Conservation (phyloP, 2,797 vertebrate species). For the Coluber constrictor region DNA sequence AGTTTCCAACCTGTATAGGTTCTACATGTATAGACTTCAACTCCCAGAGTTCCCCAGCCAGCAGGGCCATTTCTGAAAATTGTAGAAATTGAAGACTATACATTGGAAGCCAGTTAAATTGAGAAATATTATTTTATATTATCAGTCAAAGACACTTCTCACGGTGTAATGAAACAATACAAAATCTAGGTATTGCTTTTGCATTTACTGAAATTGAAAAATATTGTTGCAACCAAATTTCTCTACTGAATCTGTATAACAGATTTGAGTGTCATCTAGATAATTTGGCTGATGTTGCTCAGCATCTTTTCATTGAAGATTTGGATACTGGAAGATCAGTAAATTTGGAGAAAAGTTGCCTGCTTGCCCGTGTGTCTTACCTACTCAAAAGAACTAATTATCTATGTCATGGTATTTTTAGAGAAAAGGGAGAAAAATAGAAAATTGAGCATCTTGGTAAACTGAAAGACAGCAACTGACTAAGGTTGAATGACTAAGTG, state of each 20-base stretch:
- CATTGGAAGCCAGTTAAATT: neutral
- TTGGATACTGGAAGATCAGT: neutral
- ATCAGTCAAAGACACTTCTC: neutral
- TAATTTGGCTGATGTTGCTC: neutral
- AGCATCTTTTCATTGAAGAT: neutral
- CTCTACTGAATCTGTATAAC: neutral
- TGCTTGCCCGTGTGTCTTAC: neutral
- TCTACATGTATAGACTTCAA: neutral
- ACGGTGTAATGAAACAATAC: neutral
- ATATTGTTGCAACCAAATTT: neutral
- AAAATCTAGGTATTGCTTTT: neutral
- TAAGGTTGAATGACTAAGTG: neutral
- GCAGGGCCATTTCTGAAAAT: neutral
- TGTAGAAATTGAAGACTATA: neutral
- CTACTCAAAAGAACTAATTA: neutral
- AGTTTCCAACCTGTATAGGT: neutral
- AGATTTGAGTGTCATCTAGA: neutral
- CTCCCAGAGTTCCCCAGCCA: neutral
- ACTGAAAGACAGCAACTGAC: neutral
- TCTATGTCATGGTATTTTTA: neutral
- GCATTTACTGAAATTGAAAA: neutral
- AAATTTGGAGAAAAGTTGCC: neutral
- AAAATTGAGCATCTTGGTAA: neutral
- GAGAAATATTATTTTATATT: neutral
- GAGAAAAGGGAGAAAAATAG: neutral